Conservation (phyloP, 2,113 vertebrate genomes). For the Hyperopisus bebe region DNA sequence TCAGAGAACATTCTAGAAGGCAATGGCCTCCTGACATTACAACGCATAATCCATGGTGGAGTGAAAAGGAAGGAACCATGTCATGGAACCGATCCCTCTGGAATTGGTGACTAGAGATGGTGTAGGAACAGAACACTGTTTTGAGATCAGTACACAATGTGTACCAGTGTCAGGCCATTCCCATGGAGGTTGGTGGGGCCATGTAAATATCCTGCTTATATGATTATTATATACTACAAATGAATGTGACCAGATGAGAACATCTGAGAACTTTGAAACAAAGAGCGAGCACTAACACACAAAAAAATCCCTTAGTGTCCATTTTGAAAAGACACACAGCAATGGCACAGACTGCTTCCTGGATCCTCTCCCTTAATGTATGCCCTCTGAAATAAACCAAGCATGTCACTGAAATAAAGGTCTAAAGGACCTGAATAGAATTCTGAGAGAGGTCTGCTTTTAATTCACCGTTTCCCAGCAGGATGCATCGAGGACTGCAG, state of each 20-base stretch:
- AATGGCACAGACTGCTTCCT: background rate
- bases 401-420: background rate
- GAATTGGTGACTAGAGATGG: background rate
- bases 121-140: constrained; percentile 39
- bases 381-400: background rate
- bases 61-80: constrained; percentile 26
- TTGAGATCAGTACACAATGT: constrained; percentile 38
- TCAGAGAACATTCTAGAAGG: background rate
- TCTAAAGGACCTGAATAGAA: background rate
- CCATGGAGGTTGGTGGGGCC: background rate
- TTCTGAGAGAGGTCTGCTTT: background rate
- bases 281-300: background rate
- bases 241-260: background rate
- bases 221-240: background rate
- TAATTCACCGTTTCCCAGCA: background rate
- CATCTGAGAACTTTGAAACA: background rate
- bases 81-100: background rate
- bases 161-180: constrained; percentile 28
- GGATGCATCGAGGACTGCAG: background rate
- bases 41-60: constrained; percentile 35
- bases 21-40: constrained; percentile 23
- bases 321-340: background rate
- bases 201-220: background rate
- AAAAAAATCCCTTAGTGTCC: background rate
- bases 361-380: background rate